Conservation (phyloP, 2,888 invertebrate genomes). For the Megamerina dolium region DNA sequence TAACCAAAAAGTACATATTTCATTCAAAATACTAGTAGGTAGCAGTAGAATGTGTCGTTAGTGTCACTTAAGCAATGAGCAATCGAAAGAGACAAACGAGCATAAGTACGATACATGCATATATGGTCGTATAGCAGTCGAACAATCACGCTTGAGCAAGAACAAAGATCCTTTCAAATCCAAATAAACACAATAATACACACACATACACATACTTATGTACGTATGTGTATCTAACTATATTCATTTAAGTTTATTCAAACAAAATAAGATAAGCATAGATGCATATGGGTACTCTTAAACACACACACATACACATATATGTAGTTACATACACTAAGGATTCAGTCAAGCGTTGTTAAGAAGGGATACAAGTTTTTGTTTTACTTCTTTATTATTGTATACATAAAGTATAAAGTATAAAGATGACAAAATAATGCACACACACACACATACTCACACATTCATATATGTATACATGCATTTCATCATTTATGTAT, state of each 20-base stretch:
- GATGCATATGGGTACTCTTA: no score
- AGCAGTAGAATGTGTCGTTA: no score
- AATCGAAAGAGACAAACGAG: no score
- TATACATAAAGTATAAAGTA: background rate
- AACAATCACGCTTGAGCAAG: no score
- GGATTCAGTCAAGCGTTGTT: conserved; percentile 15
- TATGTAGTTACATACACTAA: conserved; percentile 15
- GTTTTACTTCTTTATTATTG: background rate
- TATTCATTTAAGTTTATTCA: conserved; percentile 42
- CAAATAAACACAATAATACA: no score
- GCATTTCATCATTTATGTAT: no score
- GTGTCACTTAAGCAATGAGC: no score
- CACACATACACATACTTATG: background rate
- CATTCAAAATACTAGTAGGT: no score
- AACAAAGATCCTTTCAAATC: no score
- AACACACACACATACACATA: no score
- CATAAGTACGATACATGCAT: no score
- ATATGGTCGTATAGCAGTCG: no score
- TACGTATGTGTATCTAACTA: conserved; percentile 10
- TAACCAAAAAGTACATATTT: conserved; percentile 1
- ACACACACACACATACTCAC: background rate
- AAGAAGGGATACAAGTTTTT: conserved; percentile 10
- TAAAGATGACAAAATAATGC: background rate
- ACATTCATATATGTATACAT: background rate
- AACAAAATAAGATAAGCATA: conserved; percentile 41